phyloP scores from a whole-genome alignment of 2,113 vertebrate genomes.

The Atrichornis clamosus region DNA sequence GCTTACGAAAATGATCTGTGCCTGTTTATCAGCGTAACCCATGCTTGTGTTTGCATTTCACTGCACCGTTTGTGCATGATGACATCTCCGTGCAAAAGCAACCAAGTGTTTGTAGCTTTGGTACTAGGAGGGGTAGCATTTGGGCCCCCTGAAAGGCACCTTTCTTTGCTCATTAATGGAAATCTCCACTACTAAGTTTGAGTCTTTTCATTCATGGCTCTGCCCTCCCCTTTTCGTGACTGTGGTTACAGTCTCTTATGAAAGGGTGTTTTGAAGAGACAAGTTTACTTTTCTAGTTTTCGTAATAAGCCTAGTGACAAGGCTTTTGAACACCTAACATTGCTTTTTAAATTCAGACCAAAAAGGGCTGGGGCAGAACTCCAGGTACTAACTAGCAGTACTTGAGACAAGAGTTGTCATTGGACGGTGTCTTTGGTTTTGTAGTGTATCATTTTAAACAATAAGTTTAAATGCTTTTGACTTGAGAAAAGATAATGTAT shows the following conservation, averaged over 20 bases:
- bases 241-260: background rate
- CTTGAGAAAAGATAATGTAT: background rate
- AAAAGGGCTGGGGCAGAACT: background rate
- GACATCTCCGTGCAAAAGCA: background rate
- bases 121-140: background rate
- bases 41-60: background rate
- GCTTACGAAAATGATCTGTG: background rate
- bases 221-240: background rate
- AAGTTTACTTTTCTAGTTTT: conserved; percentile 1
- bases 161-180: background rate
- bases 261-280: conserved; percentile 6
- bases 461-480: background rate
- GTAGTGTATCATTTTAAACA: background rate
- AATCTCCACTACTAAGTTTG: background rate
- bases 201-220: background rate
- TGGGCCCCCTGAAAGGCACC: background rate
- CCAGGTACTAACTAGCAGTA: background rate
- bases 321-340: background rate
- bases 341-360: background rate
- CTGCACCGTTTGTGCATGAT: rapidly evolving
- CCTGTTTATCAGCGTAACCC: background rate
- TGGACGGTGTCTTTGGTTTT: background rate
- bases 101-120: background rate
- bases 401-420: background rate
- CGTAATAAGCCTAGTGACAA: background rate